Base-by-base conservation (phyloP, 2,888 invertebrate species). In the Dynastes hyllus region DNA sequence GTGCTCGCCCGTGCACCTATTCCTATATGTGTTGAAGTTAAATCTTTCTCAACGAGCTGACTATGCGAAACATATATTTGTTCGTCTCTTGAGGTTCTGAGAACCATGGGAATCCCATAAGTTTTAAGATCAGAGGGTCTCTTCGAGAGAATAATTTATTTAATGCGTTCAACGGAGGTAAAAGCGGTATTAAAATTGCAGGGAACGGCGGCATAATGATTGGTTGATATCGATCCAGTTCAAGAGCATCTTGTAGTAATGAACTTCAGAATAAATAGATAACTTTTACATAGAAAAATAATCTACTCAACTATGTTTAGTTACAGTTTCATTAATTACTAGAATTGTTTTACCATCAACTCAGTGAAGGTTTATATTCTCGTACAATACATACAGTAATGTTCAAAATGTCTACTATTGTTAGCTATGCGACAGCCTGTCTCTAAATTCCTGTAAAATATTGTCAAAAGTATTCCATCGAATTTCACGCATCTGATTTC, bases 31-130 rank as follows among this genome's bases (percentile, higher is more conserved):
- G 66, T 67, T 67, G 66, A 67, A 45, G 66, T 67, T 67, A 67
- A 67, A 67, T 67, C 66, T 67, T 45, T 67, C 66, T 45, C 40
- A 67, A 67, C 66, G 66, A 67, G 66, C 66, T 67, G 45, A 67
- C 66, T 40, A 45, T 67, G 66, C 40, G 45, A 67, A 67, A 58
- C 55, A 67, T 67, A 67, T 67, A 67, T 67, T 67, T 67, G 66
- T 45, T 67, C 66, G 45, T 50, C 66, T 67, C 66, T 45, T 22
- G 66, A 67, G 45, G 22, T 67, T 40, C 8, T 58, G 55, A 67
- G 40, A 67, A 67, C 32, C 66, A 66, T n/a, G 37, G 32, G 40
- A 66, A 66, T 45, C 66, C 22, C 27, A 67, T 67, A 45, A 40
- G 66, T 45, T 67, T 67, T 45, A 45, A 67, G 22, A 58, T 58